A percentile compares a stretch with the other conserved stretches of the same genome.
Evolutionary conservation across 2,797 vertebrate genomes (phyloP).

Genomic region (Merluccius polli): DNA sequence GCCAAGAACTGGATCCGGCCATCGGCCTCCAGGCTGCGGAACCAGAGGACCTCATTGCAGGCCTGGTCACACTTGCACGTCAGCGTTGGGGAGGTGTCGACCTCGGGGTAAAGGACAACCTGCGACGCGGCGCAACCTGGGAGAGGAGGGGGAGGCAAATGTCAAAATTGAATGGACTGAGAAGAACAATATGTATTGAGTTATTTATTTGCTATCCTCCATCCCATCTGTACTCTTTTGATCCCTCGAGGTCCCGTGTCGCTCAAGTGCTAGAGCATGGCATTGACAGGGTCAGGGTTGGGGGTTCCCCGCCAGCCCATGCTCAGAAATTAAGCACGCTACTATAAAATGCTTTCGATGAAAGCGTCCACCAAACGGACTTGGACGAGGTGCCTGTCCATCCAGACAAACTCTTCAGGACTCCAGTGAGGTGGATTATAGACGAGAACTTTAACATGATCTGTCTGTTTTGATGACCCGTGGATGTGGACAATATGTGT

Average conservation of each 20-base stretch:
- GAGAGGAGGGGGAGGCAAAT: too few species aligned
- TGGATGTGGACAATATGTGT: neutral
- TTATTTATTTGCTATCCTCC: neutral
- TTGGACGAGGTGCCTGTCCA: neutral
- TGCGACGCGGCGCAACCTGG: slow-evolving; percentile 14
- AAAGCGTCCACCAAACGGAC: neutral
- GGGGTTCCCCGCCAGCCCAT: neutral
- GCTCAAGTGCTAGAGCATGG: neutral
- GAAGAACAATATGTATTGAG: neutral
- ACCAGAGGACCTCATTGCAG: slow-evolving; percentile 61
- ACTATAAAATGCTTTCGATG: neutral
- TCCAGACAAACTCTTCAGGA: neutral
- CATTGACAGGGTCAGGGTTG: neutral
- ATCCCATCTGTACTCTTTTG: neutral
- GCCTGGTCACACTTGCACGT: slow-evolving; percentile 40
- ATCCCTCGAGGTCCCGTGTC: neutral
- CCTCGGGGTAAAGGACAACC: slow-evolving; percentile 33
- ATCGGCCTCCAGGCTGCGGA: slow-evolving; percentile 7
- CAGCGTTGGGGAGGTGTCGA: slow-evolving; percentile 26
- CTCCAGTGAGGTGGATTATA: neutral
- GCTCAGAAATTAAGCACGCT: neutral
- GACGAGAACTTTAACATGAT: neutral
- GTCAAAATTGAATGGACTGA: neutral
- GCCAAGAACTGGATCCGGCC: slow-evolving; percentile 41
- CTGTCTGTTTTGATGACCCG: neutral